Percentiles rank a stretch among this genome's conserved stretches.
phyloP scores from a whole-genome alignment of 2,888 invertebrate genomes.

The Polietes domitor region DNA sequence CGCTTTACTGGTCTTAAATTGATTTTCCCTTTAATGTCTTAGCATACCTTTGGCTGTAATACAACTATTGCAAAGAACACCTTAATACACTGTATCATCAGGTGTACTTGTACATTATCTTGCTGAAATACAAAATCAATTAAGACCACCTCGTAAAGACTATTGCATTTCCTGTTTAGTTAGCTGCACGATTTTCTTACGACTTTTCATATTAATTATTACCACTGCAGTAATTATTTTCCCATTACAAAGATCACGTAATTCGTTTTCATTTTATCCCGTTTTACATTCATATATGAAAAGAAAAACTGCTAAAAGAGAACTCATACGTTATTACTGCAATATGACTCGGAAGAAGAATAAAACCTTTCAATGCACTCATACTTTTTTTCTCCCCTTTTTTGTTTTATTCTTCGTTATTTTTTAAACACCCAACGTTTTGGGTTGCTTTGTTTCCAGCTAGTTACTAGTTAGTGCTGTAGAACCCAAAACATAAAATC shows the following conservation, averaged over 20 bases:
- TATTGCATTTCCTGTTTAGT: neutral
- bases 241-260: constrained; percentile 54
- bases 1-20: too few relatives aligned
- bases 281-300: neutral
- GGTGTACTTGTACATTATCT: too few relatives aligned
- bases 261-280: neutral
- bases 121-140: neutral
- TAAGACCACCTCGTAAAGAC: neutral
- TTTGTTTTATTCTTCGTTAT: neutral
- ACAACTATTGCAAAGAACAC: too few relatives aligned
- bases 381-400: neutral
- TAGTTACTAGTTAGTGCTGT: neutral
- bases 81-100: too few relatives aligned
- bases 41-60: too few relatives aligned
- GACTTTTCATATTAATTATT: constrained; percentile 55
- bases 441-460: neutral
- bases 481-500: too few relatives aligned
- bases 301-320: neutral
- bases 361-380: constrained; percentile 6
- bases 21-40: too few relatives aligned
- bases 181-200: constrained; percentile 27
- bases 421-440: neutral
- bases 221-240: constrained; percentile 65
- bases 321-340: constrained; percentile 2
- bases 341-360: neutral